Conservation (phyloP, 2,113 vertebrate genomes). For the Archilochus colubris region DNA sequence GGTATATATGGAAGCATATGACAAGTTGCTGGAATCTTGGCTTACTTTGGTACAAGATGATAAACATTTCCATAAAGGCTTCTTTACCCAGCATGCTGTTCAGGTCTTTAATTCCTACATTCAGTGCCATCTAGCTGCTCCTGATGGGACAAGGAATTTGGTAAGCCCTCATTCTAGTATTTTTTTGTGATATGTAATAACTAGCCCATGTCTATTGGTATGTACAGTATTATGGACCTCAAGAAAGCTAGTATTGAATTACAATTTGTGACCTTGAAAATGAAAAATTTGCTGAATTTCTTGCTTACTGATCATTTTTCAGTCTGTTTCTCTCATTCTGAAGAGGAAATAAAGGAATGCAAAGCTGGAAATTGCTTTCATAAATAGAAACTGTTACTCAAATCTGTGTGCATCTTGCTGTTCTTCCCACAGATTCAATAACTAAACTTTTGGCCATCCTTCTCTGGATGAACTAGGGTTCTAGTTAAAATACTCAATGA, state of each 20-base stretch:
- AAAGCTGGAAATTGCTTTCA: neutral
- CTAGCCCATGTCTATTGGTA: neutral
- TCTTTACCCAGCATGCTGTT: constrained; percentile 95
- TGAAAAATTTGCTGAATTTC: neutral
- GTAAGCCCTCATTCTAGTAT: constrained; percentile 75
- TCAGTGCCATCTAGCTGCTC: constrained; percentile 96
- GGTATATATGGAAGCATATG: constrained; percentile 99
- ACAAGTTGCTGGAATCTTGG: constrained; percentile 97
- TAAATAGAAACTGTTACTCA: neutral
- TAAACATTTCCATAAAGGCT: constrained; percentile 96
- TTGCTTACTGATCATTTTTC: neutral
- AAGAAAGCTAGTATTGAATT: neutral
- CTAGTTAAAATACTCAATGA: neutral
- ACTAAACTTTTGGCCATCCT: neutral
- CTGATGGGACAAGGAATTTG: constrained; percentile 98
- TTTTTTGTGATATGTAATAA: neutral
- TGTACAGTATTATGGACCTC: neutral
- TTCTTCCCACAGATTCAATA: neutral
- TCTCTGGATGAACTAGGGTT: neutral
- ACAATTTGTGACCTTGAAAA: neutral
- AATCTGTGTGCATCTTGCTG: neutral
- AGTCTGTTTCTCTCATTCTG: neutral
- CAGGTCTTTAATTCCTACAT: constrained; percentile 99
- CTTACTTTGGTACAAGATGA: constrained; percentile 95
- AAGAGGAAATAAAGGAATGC: neutral